Evolutionary conservation across 2,888 invertebrate species (phyloP), one percentile per base, ranked within the genome.

Genomic region (Harpagoxenus sublaevis): DNA sequence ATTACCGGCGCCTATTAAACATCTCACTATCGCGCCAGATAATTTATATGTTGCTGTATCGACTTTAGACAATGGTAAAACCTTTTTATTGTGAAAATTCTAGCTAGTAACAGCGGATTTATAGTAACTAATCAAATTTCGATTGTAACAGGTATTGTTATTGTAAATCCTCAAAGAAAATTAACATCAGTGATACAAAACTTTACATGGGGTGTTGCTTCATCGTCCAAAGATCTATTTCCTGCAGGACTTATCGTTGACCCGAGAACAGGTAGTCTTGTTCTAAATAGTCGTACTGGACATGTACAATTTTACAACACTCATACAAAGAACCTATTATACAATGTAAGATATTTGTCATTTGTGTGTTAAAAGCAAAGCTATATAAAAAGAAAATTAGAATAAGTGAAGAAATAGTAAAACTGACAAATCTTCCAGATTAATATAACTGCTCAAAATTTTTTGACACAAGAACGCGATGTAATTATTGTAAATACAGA

Each of bases 251-350:
- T 97, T 63, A 93, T 94, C 18, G 95, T 96, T 71, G 97, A 98
- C 95, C 96, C 97, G 3, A 95, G 96, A 66, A 96, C 96, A 12
- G 96, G 96, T 90, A 95, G 96, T 9, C 94, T 98, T 28, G 97
- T 97, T 53, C 95, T 97, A 85, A 98, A 98, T 93, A 97, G 98
- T 51, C 96, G 97, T 87, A 96, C 96, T 0, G 98, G 98, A 18
- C 97, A 97, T 90, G 95, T 98, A 66, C 98, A 98, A 94, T 97
- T 98, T 95, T 98, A 96, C 94, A 96, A 97, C 65, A 96, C 96
- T 0, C 95, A 96, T 71, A 96, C 96, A 5, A 97, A 97, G 92
- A 96, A 95, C 91, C 95, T 97, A 84, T 94, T 98, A 1, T 98
- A 97, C 92, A 97, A 97, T 95, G 97, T 98, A 95, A 96, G 96